Conservation (phyloP, 2,113 vertebrate genomes). For the Gasterosteus aculeatus region DNA sequence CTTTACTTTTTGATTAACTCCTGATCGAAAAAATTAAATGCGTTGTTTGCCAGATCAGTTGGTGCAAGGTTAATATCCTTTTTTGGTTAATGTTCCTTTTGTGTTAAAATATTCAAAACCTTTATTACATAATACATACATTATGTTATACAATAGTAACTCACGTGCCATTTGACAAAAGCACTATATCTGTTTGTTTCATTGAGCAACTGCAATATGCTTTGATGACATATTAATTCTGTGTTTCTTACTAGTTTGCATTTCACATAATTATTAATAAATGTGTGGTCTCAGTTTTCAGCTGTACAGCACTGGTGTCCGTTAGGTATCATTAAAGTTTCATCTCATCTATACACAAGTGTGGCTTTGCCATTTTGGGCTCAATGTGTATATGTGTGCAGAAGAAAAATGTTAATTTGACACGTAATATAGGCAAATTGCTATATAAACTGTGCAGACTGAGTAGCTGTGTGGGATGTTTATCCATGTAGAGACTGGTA, state of each 20-base stretch:
- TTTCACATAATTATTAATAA: not conserved
- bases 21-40: not conserved
- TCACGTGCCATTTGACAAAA: slow-evolving; percentile 1
- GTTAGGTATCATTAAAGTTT: slow-evolving; percentile 4
- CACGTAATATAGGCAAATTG: slow-evolving; percentile 75
- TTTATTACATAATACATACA: not conserved
- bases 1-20: not conserved
- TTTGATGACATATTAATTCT: not conserved
- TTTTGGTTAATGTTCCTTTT: not conserved
- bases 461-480: slow-evolving; percentile 76
- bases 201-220: not conserved
- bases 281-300: not conserved
- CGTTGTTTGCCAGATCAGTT: not conserved
- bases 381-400: slow-evolving; percentile 49
- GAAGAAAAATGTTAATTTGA: slow-evolving; percentile 62
- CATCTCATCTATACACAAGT: slow-evolving; percentile 1
- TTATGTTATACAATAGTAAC: not conserved
- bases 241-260: not conserved
- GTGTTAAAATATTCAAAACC: not conserved
- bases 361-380: slow-evolving; percentile 45
- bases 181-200: not conserved
- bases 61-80: not conserved
- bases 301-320: not conserved
- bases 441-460: slow-evolving; percentile 71
- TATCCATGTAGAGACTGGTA: slow-evolving; percentile 77